Evolutionary conservation across 2,797 vertebrate genomes (phyloP), one percentile per base, ranked within the genome.

Genomic region (Lepus townsendii): DNA sequence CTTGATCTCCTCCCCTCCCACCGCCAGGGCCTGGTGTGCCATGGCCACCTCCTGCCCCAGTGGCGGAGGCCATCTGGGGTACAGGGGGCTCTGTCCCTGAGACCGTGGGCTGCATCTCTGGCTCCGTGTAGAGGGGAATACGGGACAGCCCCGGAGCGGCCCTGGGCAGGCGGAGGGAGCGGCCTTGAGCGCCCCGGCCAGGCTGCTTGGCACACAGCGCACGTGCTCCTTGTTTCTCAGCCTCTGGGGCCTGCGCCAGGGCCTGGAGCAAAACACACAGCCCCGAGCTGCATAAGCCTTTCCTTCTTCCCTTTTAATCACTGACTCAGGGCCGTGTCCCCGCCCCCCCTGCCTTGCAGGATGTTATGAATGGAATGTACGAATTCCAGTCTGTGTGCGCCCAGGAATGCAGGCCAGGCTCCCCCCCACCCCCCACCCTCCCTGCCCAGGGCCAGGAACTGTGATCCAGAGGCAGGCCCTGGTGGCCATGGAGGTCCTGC

Each of bases 301-400:
- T 83, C 2, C 94, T 91, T 87, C 66, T 66, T 63, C 42, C 86
- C n/a, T 87, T 95, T 92, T 42, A 62, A 92, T 93, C 94, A 20
- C 42, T 57, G 22, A 22, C 69, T 69, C 75, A 47, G 86, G 14
- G 54, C 1, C 89, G 50, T 68, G 63, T 60, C 42, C 22, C 73
- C 86, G 52, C 89, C 57, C 73, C 73, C 78, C 38, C 32, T 12
- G 7, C 75, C 19, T 32, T 32, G 54, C 54, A 32, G 62, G 86
- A 83, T 96, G 94, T 93, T 97, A 96, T 97, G 96, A 95, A 96
- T 96, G 97, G 95, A 98, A 98, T 96, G 93, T 78, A 92, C 52
- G 52, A 69, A 97, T 96, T 97, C 89, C 80, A 84, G 24, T 68
- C 66, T 22, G 77, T 89, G 68, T 57, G 66, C 87, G 42, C 27